A percentile compares a stretch with the other conserved stretches of the same genome.
These are phyloP conservation scores for Drosophila asahinai DNA, from an alignment of 1,140 invertebrate species.

Conservation along the genomic window DNA sequence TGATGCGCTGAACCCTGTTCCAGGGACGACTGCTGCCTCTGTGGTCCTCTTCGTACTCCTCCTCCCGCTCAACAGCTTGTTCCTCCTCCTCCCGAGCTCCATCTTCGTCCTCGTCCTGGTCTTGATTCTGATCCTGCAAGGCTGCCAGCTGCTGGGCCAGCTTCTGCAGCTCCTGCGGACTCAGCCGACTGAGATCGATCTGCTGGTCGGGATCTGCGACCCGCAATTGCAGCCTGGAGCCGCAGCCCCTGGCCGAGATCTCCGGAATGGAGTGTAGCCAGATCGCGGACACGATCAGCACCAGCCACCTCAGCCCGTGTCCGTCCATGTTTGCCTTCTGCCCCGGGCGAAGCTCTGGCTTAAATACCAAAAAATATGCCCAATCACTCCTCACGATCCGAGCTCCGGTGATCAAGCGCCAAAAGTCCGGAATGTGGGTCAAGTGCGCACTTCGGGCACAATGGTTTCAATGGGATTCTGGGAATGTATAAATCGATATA, in stretches of 20 bases:
- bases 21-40: conserved; percentile 64
- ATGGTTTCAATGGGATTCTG: conserved; percentile 5
- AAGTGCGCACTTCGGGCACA: conserved; percentile 26
- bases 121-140: not conserved
- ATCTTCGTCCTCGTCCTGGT: conserved; percentile 1
- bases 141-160: conserved; percentile 44
- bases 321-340: conserved; percentile 27
- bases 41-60: conserved; percentile 46
- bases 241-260: conserved; percentile 17
- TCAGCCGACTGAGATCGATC: conserved; percentile 61
- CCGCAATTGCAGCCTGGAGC: conserved; percentile 1
- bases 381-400: conserved; percentile 29
- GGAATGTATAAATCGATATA: not conserved
- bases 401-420: conserved; percentile 7
- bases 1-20: conserved; percentile 70
- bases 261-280: not conserved
- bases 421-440: conserved; percentile 30
- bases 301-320: not conserved
- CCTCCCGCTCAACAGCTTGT: not conserved
- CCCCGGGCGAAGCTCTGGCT: conserved; percentile 24
- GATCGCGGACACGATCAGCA: conserved; percentile 15
- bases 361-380: conserved; percentile 48
- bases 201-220: not conserved
- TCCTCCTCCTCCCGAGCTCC: not conserved
- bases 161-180: conserved; percentile 43